Evolutionary conservation across 2,797 vertebrate genomes (phyloP).

Genomic region (Emys orbicularis): DNA sequence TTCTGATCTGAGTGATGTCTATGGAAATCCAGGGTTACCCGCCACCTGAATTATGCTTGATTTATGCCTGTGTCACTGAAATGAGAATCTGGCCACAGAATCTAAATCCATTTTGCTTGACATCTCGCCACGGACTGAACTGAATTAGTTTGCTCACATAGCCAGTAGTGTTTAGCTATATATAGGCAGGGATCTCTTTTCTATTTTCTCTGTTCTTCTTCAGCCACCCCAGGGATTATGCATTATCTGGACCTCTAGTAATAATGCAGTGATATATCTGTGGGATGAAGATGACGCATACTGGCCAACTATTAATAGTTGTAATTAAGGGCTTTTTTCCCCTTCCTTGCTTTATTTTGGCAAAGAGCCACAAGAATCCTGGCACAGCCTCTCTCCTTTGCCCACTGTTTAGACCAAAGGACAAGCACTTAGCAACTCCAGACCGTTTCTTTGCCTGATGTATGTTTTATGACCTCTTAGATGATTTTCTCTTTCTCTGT

Average conservation of each 20-base stretch:
- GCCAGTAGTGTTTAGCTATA: not conserved
- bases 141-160: not conserved
- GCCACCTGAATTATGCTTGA: not conserved
- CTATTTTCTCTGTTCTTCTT: not conserved
- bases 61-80: not conserved
- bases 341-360: slow-evolving; percentile 15
- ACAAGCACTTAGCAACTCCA: slow-evolving; percentile 30
- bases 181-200: not conserved
- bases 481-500: not conserved
- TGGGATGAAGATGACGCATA: not conserved
- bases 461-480: not conserved
- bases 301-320: slow-evolving; percentile 6
- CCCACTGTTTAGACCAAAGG: slow-evolving; percentile 19
- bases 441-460: not conserved
- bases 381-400: not conserved
- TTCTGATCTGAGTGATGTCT: not conserved
- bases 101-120: not conserved
- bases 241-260: slow-evolving; percentile 8
- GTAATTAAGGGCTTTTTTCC: not conserved
- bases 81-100: not conserved
- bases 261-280: not conserved
- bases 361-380: slow-evolving; percentile 3
- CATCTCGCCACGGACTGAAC: not conserved
- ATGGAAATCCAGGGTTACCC: not conserved
- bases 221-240: not conserved